Conservation (phyloP, 2,113 vertebrate species). For the Meleagris gallopavo region DNA sequence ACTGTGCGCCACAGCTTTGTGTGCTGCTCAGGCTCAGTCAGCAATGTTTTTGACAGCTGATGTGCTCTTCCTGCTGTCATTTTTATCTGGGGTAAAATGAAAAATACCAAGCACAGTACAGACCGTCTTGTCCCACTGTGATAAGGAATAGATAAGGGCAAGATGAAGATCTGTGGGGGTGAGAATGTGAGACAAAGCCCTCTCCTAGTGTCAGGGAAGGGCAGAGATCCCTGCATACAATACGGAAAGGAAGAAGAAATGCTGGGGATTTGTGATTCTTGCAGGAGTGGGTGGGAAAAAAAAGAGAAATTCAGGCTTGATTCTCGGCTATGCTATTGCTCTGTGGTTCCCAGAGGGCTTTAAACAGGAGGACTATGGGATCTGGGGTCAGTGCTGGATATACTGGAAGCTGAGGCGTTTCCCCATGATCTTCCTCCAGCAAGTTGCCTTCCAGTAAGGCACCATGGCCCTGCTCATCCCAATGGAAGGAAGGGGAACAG, state of each 20-base stretch:
- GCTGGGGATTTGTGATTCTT: neutral
- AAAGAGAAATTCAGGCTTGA: neutral
- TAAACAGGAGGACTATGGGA: neutral
- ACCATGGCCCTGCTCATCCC: neutral
- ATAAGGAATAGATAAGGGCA: neutral
- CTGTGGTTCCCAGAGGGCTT: neutral
- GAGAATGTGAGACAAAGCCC: neutral
- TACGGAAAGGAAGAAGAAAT: neutral
- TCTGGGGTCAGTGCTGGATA: neutral
- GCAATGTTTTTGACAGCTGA: conserved; percentile 5
- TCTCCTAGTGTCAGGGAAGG: neutral
- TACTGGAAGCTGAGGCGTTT: neutral
- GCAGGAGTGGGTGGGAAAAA: neutral
- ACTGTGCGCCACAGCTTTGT: neutral
- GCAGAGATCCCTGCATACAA: neutral
- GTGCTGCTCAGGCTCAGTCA: neutral
- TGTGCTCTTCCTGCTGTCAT: neutral
- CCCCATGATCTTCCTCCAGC: neutral
- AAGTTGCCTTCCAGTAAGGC: neutral
- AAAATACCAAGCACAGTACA: neutral
- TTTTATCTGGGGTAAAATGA: neutral
- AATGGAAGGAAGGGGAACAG: neutral
- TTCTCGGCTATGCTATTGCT: neutral
- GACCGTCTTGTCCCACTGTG: neutral
- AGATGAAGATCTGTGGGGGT: neutral